Conservation (phyloP, 2,888 invertebrate species). For the Leptinotarsa tumamoca region DNA sequence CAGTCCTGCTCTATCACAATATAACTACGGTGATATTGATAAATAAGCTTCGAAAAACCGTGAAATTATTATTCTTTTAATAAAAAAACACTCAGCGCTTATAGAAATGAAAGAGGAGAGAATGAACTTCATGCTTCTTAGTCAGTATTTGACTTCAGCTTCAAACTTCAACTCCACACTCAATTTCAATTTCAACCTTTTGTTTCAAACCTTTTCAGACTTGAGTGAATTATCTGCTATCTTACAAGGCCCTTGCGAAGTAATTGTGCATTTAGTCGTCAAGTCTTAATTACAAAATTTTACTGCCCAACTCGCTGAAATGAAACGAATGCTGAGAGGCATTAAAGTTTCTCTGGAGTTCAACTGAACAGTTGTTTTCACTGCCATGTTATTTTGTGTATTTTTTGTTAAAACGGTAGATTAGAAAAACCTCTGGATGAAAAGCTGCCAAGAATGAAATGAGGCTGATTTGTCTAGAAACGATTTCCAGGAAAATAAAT, state of each 20-base stretch:
- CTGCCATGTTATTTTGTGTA: background rate
- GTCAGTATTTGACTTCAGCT: background rate
- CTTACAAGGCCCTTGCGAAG: background rate
- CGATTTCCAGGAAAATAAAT: no score
- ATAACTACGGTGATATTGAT: no score
- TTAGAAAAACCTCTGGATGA: background rate
- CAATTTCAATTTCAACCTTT: background rate
- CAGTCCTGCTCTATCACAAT: no score
- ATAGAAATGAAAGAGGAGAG: no score
- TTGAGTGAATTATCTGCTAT: slow-evolving; percentile 8
- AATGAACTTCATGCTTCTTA: background rate
- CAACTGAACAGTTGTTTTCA: slow-evolving; percentile 2
- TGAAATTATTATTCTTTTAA: no score
- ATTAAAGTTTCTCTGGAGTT: background rate
- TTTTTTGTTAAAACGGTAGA: background rate
- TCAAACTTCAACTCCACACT: background rate
- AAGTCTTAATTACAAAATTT: slow-evolving; percentile 16
- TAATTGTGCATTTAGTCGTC: slow-evolving; percentile 9
- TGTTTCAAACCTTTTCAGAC: background rate
- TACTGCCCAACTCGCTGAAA: slow-evolving; percentile 7
- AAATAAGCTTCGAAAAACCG: no score
- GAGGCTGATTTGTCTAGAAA: no score
- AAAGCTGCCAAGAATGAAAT: no score
- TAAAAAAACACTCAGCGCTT: no score
- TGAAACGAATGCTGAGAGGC: background rate